phyloP scores from a whole-genome alignment of 2,113 vertebrate genomes.

The Vombatus ursinus region DNA sequence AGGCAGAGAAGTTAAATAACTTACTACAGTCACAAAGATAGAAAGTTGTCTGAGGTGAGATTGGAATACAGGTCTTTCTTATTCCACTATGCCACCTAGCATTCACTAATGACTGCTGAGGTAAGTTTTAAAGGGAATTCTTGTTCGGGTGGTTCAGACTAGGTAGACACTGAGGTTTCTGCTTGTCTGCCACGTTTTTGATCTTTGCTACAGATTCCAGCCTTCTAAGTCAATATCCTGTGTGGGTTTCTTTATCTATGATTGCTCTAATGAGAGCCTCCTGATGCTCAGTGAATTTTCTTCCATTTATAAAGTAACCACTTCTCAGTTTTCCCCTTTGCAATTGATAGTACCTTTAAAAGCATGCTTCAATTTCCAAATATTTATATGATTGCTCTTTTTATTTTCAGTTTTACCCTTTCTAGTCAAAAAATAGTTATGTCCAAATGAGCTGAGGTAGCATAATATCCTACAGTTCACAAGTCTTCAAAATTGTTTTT shows the following conservation, averaged over 20 bases:
- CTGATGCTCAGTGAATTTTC: neutral
- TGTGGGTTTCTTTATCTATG: neutral
- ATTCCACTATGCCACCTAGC: neutral
- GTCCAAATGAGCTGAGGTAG: neutral
- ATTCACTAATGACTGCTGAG: neutral
- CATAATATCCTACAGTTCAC: neutral
- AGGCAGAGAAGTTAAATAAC: neutral
- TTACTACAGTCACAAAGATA: neutral
- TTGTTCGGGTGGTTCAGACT: neutral
- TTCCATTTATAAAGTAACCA: neutral
- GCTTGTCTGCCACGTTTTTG: neutral
- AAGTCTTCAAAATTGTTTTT: neutral
- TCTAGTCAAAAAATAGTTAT: no score
- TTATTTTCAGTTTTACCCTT: neutral
- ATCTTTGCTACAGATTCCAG: neutral
- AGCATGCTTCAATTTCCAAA: neutral
- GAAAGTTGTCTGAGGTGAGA: neutral
- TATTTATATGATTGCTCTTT: neutral
- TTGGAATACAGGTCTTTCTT: neutral
- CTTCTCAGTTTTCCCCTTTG: neutral
- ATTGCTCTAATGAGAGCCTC: neutral
- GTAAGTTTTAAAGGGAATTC: neutral
- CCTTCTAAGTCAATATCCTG: neutral
- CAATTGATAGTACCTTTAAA: neutral
- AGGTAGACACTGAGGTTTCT: neutral